phyloP scores from a whole-genome alignment of 2,888 invertebrate species.

The Agrochola lychnidis region DNA sequence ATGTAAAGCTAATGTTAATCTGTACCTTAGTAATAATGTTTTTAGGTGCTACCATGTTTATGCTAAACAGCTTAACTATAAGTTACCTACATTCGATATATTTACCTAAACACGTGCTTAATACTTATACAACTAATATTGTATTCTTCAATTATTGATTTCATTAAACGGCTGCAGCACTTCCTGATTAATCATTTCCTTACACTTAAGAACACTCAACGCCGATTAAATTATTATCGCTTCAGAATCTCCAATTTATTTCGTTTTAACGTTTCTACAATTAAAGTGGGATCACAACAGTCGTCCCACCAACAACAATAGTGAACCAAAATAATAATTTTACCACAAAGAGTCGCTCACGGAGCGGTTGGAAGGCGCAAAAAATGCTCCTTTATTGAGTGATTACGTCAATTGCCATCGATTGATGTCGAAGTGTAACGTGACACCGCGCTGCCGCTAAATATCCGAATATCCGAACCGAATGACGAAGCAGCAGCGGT shows the following conservation, averaged over 20 bases:
- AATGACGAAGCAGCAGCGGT: neutral
- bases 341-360: constrained; percentile 2
- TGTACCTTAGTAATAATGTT: neutral
- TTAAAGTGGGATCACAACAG: constrained; percentile 69
- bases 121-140: neutral
- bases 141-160: neutral
- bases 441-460: constrained; percentile 60
- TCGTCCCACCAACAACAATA: constrained; percentile 51
- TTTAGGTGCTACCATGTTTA: too few relatives aligned
- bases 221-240: neutral
- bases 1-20: neutral
- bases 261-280: constrained; percentile 58
- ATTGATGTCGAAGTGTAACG: constrained; percentile 76
- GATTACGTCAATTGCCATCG: constrained; percentile 84
- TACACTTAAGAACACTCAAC: neutral
- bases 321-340: constrained; percentile 61
- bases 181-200: neutral
- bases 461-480: constrained; percentile 21
- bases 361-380: constrained; percentile 54
- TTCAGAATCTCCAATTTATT: constrained; percentile 14
- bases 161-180: neutral
- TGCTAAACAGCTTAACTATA: too few relatives aligned
- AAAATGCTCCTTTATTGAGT: constrained; percentile 69
- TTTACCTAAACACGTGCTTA: neutral
- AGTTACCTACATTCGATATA: neutral